Evolutionary conservation across 2,113 vertebrate species (phyloP).

Genomic region (Rhodinocichla rosea): DNA sequence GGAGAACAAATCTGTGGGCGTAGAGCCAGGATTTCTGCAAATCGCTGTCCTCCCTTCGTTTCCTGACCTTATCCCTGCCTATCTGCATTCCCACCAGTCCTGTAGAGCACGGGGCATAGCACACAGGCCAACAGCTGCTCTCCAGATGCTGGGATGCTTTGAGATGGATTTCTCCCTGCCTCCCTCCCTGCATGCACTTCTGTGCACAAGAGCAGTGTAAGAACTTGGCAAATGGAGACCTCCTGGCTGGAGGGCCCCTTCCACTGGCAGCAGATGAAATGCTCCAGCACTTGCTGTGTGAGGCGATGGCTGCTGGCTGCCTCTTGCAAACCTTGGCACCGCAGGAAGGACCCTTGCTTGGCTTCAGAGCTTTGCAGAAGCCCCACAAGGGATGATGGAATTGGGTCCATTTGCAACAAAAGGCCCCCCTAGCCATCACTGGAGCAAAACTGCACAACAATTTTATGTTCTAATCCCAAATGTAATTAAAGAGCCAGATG

Average conservation of each 20-base stretch:
- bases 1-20: conserved; percentile 25
- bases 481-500: background rate
- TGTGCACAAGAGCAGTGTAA: background rate
- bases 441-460: background rate
- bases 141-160: conserved; percentile 48
- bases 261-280: background rate
- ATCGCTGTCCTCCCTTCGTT: conserved; percentile 4
- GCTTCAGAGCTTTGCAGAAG: background rate
- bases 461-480: background rate
- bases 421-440: background rate
- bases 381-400: background rate
- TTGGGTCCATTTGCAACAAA: background rate
- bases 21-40: conserved; percentile 21
- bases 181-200: background rate
- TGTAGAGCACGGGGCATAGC: background rate
- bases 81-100: conserved; percentile 22
- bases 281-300: background rate
- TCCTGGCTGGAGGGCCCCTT: background rate
- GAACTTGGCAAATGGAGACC: conserved; percentile 2
- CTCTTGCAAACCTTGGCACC: background rate
- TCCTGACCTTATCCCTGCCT: conserved; percentile 43
- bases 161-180: background rate
- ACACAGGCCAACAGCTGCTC: background rate
- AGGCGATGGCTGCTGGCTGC: background rate
- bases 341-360: background rate